Base-by-base conservation (phyloP, 2,113 vertebrate species). In the Pedetes capensis region DNA sequence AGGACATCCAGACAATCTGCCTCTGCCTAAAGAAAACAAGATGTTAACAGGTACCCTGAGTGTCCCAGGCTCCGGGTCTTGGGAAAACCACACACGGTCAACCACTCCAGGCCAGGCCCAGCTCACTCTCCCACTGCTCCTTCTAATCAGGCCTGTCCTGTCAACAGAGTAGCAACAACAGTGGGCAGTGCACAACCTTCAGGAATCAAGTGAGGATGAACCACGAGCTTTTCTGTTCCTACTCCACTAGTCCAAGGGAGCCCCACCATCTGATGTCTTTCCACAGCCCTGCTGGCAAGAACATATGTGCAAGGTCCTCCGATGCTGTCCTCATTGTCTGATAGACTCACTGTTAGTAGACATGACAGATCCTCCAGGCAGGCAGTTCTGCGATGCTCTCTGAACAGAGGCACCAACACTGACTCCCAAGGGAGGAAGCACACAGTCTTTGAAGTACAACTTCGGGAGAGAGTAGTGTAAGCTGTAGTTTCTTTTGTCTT, bases 1-100 rank as follows among this genome's bases (percentile, higher is more conserved):
- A 99, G 97, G 94, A 98, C 98, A 83, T 99, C 99, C 57, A 99
- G 98, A 95, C 98, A 98, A 90, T 99, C 99, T 88, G 98, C 99
- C 96, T 99, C 99, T 59, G 99, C 99, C 99, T 99, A 95, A 75
- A 97, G 85, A 89, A 90, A 93, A 51, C 42, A 61, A n/a, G 61
- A 53, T 29, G 69, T 94, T 47, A 93, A 69, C 49, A 27, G 75
- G 20, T 1, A 9, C 37, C 6, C 32, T 47, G 42, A 25, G 57
- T 12, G 29, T 25, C 9, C 13, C 0, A 1, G n/a, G n/a, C 0
- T 0, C 20, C 13, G 42, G 39, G 25, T n/a, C 64, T 4, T 17
- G 71, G 63, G 34, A 42, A 9, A 14, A 0, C 13, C 49, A 72
- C 6, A 16, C 10, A 0, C 29, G 47, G 32, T 14, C 14, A 1